Base-by-base conservation (phyloP, 2,797 vertebrate genomes). In the Poeciliopsis turneri region DNA sequence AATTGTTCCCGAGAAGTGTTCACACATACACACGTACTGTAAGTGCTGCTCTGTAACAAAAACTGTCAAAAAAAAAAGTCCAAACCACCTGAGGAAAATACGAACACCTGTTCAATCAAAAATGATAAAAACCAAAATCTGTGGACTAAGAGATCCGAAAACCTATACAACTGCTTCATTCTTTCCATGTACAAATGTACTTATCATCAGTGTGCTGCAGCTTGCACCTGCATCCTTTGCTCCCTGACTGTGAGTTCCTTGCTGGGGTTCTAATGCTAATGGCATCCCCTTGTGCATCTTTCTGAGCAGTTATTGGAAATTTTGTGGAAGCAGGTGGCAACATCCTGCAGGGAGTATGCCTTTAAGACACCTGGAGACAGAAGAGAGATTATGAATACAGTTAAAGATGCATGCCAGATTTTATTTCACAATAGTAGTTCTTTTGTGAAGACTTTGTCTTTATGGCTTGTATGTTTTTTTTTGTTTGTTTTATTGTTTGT, bases 291-390 rank as follows among this genome's bases (percentile, higher is more conserved):
- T 74, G 71, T 77, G 78, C 73, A 64, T 76, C 71, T 77, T 75
- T 78, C 69, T 79, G 49, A 77, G 74, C 20, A 11, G 55, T 72
- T 47, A 46, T n/a, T 43, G 28, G 71, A 74, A 69, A 72, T 79
- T 78, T 77, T 81, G 78, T 82, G 68, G 77, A 80, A 77, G 71
- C 86, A 89, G 86, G 82, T 91, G 87, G 69, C 69, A 83, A 74
- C 74, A 39, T 70, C 49, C 68, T 76, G 77, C 79, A 23, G 74
- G 68, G 51, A 59, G 81, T 76, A 66, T 76, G 2, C 69, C 46
- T 72, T 78, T 70, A 69, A 46, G 36, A 39, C 51, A 72, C 6
- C 18, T 43, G 39, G 57, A 64, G 45, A 36, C 57, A 4, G 55
- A 75, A 59, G 47, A 13, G 11, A 71, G 2, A 75, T 20, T 30